Base-by-base conservation (phyloP, 2,113 vertebrate species). In the Promerops cafer region DNA sequence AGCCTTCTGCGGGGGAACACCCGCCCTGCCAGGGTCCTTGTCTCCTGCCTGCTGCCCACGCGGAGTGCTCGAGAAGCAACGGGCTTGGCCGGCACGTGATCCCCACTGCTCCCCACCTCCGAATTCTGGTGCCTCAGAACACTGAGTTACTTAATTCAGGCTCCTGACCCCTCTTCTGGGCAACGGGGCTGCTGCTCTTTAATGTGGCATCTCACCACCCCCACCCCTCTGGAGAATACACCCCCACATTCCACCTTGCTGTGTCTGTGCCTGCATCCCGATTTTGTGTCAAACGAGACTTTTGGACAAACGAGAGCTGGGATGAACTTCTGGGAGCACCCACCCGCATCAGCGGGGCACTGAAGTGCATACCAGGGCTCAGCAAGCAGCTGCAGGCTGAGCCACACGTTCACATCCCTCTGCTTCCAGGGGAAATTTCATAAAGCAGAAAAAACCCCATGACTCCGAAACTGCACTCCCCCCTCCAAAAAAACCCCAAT, bases 341-440 rank as follows among this genome's bases (percentile, higher is more conserved):
- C 56, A 24, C 28, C 37, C 26, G 19, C 64, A 22, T n/a, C 64
- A 57, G n/a, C 19, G 0, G 28, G 50, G n/a, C 77, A 31, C 42
- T 4, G 2, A 49, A 45, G 16, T 1, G 0, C 60, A 3, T 60
- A 17, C 26, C 23, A 9, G n/a, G n/a, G 39, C 60, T 93, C 33
- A n/a, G 69, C 70, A 19, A 64, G 61, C 13, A 3, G n/a, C 70
- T 78, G 23, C 2, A 2, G 56, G n/a, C 66, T 59, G 44, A 76
- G 23, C 2, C 0, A 31, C 1, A 7, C 3, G 0, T 53, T 66
- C 28, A 8, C 20, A 64, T 3, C 33, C 33, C 18, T 64, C 21
- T 59, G 35, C 71, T 83, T 61, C 30, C 21, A 6, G 30, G 15
- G 26, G 27, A 22, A 68, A 72, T 60, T 69, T 40, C 33, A 16